Conservation (phyloP, 2,888 invertebrate species). For the Gibbula magus region DNA sequence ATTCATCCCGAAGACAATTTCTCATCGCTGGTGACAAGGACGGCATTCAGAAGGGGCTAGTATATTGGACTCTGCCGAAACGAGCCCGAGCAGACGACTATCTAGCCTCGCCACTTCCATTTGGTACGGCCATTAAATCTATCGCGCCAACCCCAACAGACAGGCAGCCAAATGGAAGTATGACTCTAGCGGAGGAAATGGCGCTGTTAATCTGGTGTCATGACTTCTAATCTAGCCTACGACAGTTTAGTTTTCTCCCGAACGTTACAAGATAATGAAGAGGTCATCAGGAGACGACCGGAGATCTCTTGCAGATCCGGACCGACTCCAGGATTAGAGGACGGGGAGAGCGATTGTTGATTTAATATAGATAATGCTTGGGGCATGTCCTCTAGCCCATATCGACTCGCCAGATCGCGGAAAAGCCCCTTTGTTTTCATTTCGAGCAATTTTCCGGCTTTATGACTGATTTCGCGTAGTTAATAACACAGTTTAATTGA, state of each 20-base stretch:
- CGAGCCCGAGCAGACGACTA: background rate
- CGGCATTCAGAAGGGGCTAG: slow-evolving; percentile 32
- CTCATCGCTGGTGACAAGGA: slow-evolving; percentile 42
- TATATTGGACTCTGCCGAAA: slow-evolving; percentile 27
- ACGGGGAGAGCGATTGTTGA: slow-evolving; percentile 21
- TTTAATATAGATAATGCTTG: slow-evolving; percentile 37
- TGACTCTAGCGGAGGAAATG: slow-evolving; percentile 16
- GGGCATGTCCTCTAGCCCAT: slow-evolving; percentile 21
- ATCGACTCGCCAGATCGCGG: slow-evolving; percentile 12
- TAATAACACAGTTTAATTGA: slow-evolving; percentile 29
- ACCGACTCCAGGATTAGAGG: background rate
- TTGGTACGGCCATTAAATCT: slow-evolving; percentile 1
- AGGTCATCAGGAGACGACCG: slow-evolving; percentile 4
- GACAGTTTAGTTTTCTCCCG: slow-evolving; percentile 13
- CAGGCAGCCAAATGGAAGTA: slow-evolving; percentile 1
- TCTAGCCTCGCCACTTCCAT: slow-evolving; percentile 5
- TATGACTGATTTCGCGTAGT: slow-evolving; percentile 26
- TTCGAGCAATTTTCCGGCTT: slow-evolving; percentile 28
- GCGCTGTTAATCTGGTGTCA: slow-evolving; percentile 23
- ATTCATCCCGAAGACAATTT: slow-evolving; percentile 48
- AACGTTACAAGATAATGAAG: slow-evolving; percentile 13
- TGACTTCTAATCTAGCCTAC: slow-evolving; percentile 19
- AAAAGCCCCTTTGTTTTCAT: slow-evolving; percentile 26
- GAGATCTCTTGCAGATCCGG: background rate
- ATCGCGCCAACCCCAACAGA: slow-evolving; percentile 3